Conservation (phyloP, 2,113 vertebrate species). For the Phrynosoma platyrhinos region DNA sequence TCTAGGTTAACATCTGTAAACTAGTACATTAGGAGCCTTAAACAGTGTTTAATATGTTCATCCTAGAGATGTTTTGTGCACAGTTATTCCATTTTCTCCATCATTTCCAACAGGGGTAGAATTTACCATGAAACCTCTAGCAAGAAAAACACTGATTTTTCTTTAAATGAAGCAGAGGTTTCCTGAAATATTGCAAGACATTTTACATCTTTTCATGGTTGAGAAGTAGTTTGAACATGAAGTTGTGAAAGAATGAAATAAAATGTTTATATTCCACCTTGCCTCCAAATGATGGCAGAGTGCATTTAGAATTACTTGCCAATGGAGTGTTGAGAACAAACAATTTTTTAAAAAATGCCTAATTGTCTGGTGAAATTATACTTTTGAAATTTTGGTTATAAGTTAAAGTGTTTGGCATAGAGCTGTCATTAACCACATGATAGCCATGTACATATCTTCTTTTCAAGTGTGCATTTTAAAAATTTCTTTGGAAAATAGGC, state of each 20-base stretch:
- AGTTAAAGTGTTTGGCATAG: not conserved
- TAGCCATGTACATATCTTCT: not conserved
- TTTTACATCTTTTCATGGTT: not conserved
- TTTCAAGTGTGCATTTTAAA: not conserved
- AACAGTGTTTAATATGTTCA: too few species aligned
- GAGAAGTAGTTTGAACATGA: not conserved
- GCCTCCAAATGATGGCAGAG: too few species aligned
- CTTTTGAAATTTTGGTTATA: not conserved
- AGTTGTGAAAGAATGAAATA: not conserved
- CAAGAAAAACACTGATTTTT: not conserved
- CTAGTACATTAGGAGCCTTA: too few species aligned
- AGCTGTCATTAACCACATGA: not conserved
- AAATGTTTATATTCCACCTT: too few species aligned
- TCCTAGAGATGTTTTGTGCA: not conserved
- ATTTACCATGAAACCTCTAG: not conserved
- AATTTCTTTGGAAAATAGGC: not conserved
- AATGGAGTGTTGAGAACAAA: not conserved
- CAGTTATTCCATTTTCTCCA: not conserved
- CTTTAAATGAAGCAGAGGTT: not conserved
- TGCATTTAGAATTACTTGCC: too few species aligned
- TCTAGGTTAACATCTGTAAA: not conserved
- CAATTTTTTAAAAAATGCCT: not conserved
- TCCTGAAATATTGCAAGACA: not conserved
- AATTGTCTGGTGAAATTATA: not conserved
- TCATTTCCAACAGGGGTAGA: not conserved